Evolutionary conservation across 2,888 invertebrate genomes (phyloP).

Genomic region (Melikaiella ostensackeni): DNA sequence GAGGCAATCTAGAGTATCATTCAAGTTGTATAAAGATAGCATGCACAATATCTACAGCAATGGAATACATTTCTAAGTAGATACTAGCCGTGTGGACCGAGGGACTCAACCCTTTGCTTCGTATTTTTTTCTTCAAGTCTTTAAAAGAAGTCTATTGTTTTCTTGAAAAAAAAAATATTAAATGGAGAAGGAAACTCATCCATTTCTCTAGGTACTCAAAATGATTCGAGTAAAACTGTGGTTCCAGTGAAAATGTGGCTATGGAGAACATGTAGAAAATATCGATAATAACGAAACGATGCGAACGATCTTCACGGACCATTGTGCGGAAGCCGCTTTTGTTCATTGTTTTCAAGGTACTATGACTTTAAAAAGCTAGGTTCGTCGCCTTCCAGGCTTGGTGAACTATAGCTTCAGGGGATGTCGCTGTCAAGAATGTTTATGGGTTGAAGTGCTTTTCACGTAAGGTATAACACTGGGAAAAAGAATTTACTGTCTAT

Average conservation of each 20-base stretch:
- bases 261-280: constrained; percentile 24
- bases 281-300: constrained; percentile 45
- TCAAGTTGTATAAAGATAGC: neutral
- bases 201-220: constrained; percentile 2
- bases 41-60: neutral
- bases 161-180: constrained; percentile 20
- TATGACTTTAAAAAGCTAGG: constrained; percentile 8
- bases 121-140: constrained; percentile 29
- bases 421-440: neutral
- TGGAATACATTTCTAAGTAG: constrained; percentile 52
- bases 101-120: constrained; percentile 43
- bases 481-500: neutral
- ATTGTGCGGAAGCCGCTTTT: constrained; percentile 29
- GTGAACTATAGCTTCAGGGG: constrained; percentile 10
- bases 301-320: constrained; percentile 46
- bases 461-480: neutral
- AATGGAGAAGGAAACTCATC: constrained; percentile 21
- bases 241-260: neutral
- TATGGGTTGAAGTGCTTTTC: neutral
- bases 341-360: constrained; percentile 45
- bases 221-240: neutral
- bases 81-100: constrained; percentile 61
- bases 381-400: neutral
- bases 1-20: neutral
- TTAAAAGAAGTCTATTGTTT: constrained; percentile 48